phyloP scores from a whole-genome alignment of 2,888 invertebrate species.

The Acronicta leporina region DNA sequence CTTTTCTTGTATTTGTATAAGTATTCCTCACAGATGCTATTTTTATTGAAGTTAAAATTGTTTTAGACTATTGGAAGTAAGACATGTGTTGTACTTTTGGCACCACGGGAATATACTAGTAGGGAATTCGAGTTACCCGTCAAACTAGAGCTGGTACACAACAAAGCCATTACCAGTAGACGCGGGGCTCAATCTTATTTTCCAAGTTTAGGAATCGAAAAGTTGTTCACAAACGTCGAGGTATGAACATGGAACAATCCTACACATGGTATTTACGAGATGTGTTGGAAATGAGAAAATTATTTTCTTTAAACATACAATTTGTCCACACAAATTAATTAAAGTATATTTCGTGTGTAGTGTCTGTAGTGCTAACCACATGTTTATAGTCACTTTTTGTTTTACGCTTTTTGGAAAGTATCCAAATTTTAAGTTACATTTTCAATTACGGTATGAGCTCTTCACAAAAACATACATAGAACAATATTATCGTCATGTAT shows the following conservation, averaged over 20 bases:
- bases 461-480: constrained; percentile 3
- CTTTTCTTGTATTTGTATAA: constrained; percentile 47
- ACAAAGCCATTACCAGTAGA: constrained; percentile 81
- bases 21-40: constrained; percentile 38
- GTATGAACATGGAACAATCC: constrained; percentile 47
- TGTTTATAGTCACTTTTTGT: constrained; percentile 43
- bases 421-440: constrained; percentile 47
- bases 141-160: constrained; percentile 77
- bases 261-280: constrained; percentile 18
- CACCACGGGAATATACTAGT: constrained; percentile 72
- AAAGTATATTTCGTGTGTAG: constrained; percentile 28
- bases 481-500: not conserved
- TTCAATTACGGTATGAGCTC: constrained; percentile 23
- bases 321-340: constrained; percentile 33
- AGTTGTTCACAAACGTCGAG: constrained; percentile 63
- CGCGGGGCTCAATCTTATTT: constrained; percentile 75
- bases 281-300: constrained; percentile 15
- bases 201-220: constrained; percentile 73
- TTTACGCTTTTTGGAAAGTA: constrained; percentile 42
- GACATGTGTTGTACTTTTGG: constrained; percentile 68
- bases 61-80: constrained; percentile 59
- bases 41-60: constrained; percentile 47
- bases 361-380: constrained; percentile 43
- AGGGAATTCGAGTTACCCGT: constrained; percentile 73
- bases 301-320: constrained; percentile 24